Base-by-base conservation (phyloP, 2,888 invertebrate genomes). In the Maniola hyperantus region DNA sequence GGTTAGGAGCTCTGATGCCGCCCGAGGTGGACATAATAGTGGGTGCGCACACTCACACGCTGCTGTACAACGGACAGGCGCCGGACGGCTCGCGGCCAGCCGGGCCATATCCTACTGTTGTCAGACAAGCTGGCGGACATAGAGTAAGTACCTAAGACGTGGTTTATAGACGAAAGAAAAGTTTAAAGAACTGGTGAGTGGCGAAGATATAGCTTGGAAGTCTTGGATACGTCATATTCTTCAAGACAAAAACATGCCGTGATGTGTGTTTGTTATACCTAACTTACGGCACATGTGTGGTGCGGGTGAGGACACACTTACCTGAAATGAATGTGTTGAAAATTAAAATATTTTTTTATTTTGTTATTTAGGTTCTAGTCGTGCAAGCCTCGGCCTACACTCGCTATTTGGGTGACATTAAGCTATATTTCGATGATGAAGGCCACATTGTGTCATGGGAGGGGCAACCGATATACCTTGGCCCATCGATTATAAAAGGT, bases 31-130 rank as follows among this genome's bases (percentile, higher is more conserved):
- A 97, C 81, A 92, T 97, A 0, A 95, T 98, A 66, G 95, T 98
- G n/a, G 97, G 97, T 6, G 96, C 95, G 0, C 97, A 97, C 81
- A 95, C 96, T 0, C 96, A 98, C 82, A 95, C 96, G 0, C 94
- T 97, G 73, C 92, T 97, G 0, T 97, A 94, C 82, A 95, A 93
- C 0, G 90, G 90, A 2, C 86, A 80, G 0, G 81, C 89, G 0
- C 94, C 94, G 0, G 94, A 94, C 20, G 94, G 94, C 0, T 94
- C 95, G 71, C 87, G 60, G 0, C 88, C 95, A 0, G 78, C 74
- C 13, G 95, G 95, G 7, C 91, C 93, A 0, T 97, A 97, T 85
- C 97, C 97, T 0, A 94, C 95, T 0, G 92, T 96, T 0, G 93
- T 96, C 6, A 91, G 89, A 13, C 94, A 95, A 71, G 77, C 79